These are phyloP conservation scores for Pterocles gutturalis DNA, from an alignment of 2,113 vertebrate genomes.

Conservation along the genomic window DNA sequence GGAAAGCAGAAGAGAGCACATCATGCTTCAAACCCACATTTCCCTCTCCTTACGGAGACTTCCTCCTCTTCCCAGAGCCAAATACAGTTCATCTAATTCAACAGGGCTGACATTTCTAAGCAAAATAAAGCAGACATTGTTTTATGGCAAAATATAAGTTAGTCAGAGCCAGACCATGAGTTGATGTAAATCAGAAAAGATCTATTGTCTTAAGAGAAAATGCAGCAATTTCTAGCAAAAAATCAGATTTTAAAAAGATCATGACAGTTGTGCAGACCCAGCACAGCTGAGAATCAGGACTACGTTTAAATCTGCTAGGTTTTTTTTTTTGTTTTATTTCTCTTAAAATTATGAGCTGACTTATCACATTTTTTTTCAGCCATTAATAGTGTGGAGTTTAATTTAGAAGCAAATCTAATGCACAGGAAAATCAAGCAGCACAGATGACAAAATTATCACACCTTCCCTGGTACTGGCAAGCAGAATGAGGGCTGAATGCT, in stretches of 20 bases:
- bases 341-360: not conserved
- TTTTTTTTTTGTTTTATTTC: not conserved
- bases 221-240: not conserved
- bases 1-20: not conserved
- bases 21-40: not conserved
- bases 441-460: constrained; percentile 81
- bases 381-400: constrained; percentile 36
- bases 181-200: not conserved
- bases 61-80: not conserved
- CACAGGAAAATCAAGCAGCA: constrained; percentile 66
- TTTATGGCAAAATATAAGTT: not conserved
- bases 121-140: not conserved
- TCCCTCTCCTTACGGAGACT: not conserved
- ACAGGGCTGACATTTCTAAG: not conserved
- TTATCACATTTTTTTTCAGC: not conserved
- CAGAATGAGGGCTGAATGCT: constrained; percentile 49
- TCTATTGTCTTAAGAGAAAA: not conserved
- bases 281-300: not conserved
- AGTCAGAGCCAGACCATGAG: not conserved
- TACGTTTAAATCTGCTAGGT: not conserved
- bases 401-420: constrained; percentile 45
- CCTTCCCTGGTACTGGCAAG: constrained; percentile 73
- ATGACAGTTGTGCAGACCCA: not conserved
- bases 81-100: not conserved
- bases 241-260: not conserved